Conservation (phyloP, 2,113 vertebrate species). For the Numenius arquata region DNA sequence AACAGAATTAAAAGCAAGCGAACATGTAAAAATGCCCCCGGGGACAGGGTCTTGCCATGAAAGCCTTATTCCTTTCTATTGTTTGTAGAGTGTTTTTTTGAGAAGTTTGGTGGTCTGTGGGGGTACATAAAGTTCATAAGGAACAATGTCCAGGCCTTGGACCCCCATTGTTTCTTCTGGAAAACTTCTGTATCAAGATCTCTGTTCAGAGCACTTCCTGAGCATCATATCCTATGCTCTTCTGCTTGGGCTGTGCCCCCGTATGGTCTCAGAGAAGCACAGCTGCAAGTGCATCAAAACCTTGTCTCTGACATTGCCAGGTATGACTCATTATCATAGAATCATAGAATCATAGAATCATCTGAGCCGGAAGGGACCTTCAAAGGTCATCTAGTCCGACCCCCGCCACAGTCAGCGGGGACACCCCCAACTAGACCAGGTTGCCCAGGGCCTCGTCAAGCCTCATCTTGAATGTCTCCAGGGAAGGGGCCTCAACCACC, state of each 20-base stretch:
- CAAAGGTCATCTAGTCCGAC: too few species aligned
- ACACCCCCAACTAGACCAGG: too few species aligned
- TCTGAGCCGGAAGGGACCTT: too few species aligned
- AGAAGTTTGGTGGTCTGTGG: background rate
- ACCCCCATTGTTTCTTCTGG: background rate
- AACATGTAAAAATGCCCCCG: background rate
- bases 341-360: too few species aligned
- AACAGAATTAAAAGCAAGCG: background rate
- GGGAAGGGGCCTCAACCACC: too few species aligned
- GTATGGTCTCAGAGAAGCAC: fast-evolving
- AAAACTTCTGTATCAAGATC: background rate
- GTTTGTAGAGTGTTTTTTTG: background rate
- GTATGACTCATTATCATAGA: background rate
- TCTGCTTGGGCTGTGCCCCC: background rate
- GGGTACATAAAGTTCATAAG: background rate
- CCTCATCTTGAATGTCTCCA: too few species aligned
- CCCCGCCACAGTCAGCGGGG: too few species aligned
- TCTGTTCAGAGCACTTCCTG: background rate
- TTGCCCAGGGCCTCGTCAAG: too few species aligned
- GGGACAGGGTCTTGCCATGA: background rate
- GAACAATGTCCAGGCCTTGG: background rate
- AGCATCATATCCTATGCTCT: background rate
- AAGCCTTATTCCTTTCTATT: background rate
- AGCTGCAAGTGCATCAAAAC: background rate
- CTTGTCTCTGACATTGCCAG: background rate